Base-by-base conservation (phyloP, 1,140 invertebrate species). In the Anastrepha obliqua region DNA sequence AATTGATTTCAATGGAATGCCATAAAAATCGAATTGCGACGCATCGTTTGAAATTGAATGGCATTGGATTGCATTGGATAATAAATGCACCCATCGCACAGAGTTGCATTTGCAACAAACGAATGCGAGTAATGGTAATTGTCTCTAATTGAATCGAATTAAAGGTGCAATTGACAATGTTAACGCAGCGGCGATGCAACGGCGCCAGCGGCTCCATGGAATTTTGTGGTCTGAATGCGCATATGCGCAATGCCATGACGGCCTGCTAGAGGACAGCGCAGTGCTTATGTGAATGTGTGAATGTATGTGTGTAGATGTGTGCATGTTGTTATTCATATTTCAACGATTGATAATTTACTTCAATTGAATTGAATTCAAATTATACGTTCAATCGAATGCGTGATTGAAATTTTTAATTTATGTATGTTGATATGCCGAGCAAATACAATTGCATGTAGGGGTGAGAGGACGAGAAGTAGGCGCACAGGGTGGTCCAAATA, bases 61-160 rank as follows among this genome's bases (percentile, higher is more conserved):
- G 42, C 58, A 62, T 62, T 62, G 29, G 85, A 64, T 60, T 85
- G 59, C 55, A 62, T 20, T 62, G 81, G 51, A 58, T 85, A 59
- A 59, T 59, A 85, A 85, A 85, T 85, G 55, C 42, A 85, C 13
- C 7, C 17, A 44, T 44, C 11, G 39, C 44, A 86, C 74, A 81
- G 55, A 55, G 47, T 81, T 55, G 47, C 47, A 51, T 81, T 81
- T 51, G 47, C 47, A 86, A 67, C 20, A 60, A 59, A 29, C 39
- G 58, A 58, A 55, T 7, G 51, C 81, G 29, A 87, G 60, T 58
- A 87, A 88, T 91, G 89, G 90, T 92, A 92, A 92, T 92, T 92
- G 91, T 90, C 91, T 92, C 91, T 92, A 92, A 92, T 92, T 92
- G 91, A 92, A 92, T 92, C 91, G 91, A 92, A 92, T 92, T 92